Evolutionary conservation across 2,797 vertebrate species (phyloP).

Genomic region (Myotis daubentonii): DNA sequence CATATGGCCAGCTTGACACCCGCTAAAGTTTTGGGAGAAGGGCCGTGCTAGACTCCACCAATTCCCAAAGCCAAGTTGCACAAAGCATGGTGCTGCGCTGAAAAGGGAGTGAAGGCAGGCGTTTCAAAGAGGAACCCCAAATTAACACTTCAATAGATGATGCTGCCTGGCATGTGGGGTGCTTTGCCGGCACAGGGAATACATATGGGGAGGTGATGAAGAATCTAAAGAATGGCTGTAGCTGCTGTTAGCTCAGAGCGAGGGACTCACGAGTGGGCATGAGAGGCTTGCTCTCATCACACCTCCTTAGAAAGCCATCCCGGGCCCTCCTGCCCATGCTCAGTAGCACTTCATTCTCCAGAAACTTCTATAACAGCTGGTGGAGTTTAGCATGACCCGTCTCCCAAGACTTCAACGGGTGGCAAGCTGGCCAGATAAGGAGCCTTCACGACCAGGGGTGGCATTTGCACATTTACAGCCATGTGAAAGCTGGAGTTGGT

Average conservation of each 20-base stretch:
- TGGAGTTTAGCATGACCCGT: no score
- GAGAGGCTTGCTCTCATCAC: neutral
- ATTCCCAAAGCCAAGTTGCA: neutral
- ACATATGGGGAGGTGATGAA: fast-evolving
- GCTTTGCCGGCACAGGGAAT: no score
- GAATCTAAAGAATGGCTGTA: fast-evolving
- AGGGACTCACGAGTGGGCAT: fast-evolving
- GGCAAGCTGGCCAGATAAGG: neutral
- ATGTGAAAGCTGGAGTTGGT: neutral
- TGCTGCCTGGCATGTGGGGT: neutral
- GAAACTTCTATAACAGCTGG: neutral
- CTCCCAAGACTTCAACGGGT: no score
- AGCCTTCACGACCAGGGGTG: neutral
- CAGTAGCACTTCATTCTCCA: neutral
- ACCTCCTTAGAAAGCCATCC: neutral
- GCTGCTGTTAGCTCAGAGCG: neutral
- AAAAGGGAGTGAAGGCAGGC: neutral
- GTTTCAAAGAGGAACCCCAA: neutral
- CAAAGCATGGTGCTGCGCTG: neutral
- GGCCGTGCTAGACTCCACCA: neutral
- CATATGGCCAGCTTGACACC: neutral
- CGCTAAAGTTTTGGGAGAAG: neutral
- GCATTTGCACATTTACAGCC: neutral
- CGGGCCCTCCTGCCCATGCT: neutral
- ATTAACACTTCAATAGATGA: neutral